These are phyloP conservation scores for Chiloscyllium punctatum DNA, from an alignment of 2,797 vertebrate genomes.

Conservation along the genomic window DNA sequence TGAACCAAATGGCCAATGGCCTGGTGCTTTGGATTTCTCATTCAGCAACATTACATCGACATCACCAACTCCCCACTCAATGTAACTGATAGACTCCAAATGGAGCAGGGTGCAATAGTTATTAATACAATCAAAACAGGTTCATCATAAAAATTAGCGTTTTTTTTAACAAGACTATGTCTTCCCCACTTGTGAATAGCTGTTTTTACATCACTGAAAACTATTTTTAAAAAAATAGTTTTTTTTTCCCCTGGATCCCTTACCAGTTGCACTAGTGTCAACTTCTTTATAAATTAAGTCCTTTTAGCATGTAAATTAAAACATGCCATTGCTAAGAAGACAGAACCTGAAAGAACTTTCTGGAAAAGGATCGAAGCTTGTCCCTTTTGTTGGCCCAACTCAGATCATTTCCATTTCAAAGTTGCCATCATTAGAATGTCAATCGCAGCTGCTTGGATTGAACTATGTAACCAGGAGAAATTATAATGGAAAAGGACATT, in stretches of 20 bases:
- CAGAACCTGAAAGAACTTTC: neutral
- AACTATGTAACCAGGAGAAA: too few relatives aligned
- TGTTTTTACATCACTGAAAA: neutral
- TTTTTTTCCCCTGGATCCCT: neutral
- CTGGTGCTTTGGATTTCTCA: too few relatives aligned
- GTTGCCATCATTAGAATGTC: too few relatives aligned
- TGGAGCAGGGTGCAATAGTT: neutral
- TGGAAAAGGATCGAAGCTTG: neutral
- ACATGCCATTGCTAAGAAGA: neutral
- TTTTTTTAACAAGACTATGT: neutral
- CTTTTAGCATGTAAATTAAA: neutral
- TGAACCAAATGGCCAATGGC: too few relatives aligned
- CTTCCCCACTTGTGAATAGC: neutral
- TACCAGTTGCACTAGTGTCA: neutral
- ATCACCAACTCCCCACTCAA: too few relatives aligned
- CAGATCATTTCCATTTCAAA: too few relatives aligned
- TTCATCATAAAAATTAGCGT: neutral
- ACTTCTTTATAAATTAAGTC: neutral
- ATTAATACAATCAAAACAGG: neutral
- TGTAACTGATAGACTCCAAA: neutral
- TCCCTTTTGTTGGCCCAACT: too few relatives aligned
- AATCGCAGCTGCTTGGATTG: too few relatives aligned
- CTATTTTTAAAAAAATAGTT: neutral
- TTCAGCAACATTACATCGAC: too few relatives aligned
- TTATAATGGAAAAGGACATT: too few relatives aligned